Percentiles rank a stretch among this genome's conserved stretches.
Conservation (phyloP, 2,797 vertebrate genomes). For the Sarcoramphus papa region DNA sequence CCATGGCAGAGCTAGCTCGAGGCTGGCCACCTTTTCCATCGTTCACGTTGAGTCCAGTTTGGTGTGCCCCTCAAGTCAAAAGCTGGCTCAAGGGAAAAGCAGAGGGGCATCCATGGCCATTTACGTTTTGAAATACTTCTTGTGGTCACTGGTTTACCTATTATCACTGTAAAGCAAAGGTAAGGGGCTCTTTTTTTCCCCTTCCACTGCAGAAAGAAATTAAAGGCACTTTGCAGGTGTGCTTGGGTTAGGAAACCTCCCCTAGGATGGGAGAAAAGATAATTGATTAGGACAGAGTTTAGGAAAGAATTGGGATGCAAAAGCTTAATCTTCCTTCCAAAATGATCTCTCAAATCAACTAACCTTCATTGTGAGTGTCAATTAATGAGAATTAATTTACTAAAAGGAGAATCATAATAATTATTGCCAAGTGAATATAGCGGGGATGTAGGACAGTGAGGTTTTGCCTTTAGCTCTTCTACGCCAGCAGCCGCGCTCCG, state of each 20-base stretch:
- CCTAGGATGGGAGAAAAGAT: not conserved
- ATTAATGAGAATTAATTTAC: constrained; percentile 14
- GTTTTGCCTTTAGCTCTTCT: not conserved
- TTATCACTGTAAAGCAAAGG: not conserved
- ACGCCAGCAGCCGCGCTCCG: not conserved
- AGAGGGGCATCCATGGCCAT: not conserved
- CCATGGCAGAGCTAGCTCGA: not conserved
- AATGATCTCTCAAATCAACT: constrained; percentile 5
- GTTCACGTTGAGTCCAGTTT: not conserved
- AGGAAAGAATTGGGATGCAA: not conserved
- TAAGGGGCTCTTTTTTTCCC: not conserved
- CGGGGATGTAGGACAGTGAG: not conserved
- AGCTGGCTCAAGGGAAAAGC: not conserved
- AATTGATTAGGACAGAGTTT: constrained; percentile 4
- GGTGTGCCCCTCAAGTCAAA: not conserved
- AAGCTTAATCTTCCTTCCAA: not conserved
- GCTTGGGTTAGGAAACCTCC: not conserved
- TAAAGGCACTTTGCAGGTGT: not conserved
- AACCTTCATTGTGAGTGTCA: not conserved
- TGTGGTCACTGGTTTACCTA: not conserved
- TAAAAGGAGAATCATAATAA: not conserved
- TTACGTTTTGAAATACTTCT: not conserved
- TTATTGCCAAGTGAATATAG: not conserved
- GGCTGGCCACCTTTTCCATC: not conserved
- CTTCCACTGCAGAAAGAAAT: not conserved